Percentiles rank a stretch among this genome's conserved stretches.
Conservation (phyloP, 2,113 vertebrate species). For the Chloroceryle aenea region DNA sequence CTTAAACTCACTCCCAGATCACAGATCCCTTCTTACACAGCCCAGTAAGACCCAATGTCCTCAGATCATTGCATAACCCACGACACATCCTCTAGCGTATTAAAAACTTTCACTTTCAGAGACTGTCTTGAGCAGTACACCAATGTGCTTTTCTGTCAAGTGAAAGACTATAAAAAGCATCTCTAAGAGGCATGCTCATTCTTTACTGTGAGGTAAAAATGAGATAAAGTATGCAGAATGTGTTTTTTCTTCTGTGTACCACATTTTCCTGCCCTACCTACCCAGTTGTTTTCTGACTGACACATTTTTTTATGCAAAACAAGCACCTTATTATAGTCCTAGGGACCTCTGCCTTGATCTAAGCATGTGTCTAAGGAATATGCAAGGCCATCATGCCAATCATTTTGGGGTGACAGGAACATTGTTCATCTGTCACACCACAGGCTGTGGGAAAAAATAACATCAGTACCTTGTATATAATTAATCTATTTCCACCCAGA, state of each 20-base stretch:
- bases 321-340: background rate
- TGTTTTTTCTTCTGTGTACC: background rate
- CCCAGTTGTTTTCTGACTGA: background rate
- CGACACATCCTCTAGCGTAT: background rate
- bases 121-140: background rate
- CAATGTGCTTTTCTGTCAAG: background rate
- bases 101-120: background rate
- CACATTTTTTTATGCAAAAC: background rate
- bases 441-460: background rate
- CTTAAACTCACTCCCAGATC: background rate
- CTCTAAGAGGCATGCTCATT: fast-evolving
- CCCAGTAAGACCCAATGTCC: fast-evolving
- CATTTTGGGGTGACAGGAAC: background rate
- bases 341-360: background rate
- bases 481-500: background rate
- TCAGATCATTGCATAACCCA: background rate
- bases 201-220: background rate
- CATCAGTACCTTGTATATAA: background rate
- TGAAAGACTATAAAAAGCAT: background rate
- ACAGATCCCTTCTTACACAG: background rate
- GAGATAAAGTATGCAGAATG: background rate
- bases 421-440: background rate
- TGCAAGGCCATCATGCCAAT: fast-evolving
- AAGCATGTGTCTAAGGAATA: background rate
- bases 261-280: background rate